These are phyloP conservation scores for Tipula confusa DNA, from an alignment of 2,888 invertebrate species.

Conservation along the genomic window DNA sequence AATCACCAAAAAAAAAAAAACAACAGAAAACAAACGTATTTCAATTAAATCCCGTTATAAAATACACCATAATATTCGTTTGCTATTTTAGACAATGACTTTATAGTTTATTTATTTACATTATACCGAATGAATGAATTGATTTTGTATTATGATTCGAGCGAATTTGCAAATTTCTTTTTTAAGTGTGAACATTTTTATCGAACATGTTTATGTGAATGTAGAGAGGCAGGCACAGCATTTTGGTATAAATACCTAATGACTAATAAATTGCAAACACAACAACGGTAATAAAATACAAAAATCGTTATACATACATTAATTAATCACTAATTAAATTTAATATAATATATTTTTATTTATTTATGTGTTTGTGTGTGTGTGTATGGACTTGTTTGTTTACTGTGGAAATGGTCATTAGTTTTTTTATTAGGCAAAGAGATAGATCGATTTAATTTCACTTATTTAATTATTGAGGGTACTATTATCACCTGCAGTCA, in stretches of 20 bases:
- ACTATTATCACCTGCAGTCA: not conserved
- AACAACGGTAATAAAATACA: slow-evolving; percentile 15
- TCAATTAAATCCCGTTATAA: not conserved
- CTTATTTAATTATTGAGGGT: not conserved
- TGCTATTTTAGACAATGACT: not conserved
- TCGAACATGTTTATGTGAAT: not conserved
- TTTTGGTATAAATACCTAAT: not conserved
- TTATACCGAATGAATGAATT: not conserved
- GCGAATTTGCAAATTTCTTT: not conserved
- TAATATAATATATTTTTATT: not conserved
- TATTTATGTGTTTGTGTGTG: too few relatives aligned
- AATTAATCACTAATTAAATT: not conserved
- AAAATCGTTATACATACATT: slow-evolving; percentile 3
- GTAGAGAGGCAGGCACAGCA: too few relatives aligned
- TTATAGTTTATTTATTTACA: too few relatives aligned
- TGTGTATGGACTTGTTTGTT: too few relatives aligned
- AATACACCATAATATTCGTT: not conserved
- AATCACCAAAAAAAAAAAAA: not conserved
- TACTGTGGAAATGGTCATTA: not conserved
- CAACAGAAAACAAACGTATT: too few relatives aligned
- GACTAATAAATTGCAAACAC: not conserved
- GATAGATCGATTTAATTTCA: not conserved
- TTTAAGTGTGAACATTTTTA: not conserved
- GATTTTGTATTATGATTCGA: not conserved
- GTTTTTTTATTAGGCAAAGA: not conserved